These are phyloP conservation scores for Cetoscarus ocellatus DNA, from an alignment of 2,797 vertebrate genomes.

Conservation along the genomic window DNA sequence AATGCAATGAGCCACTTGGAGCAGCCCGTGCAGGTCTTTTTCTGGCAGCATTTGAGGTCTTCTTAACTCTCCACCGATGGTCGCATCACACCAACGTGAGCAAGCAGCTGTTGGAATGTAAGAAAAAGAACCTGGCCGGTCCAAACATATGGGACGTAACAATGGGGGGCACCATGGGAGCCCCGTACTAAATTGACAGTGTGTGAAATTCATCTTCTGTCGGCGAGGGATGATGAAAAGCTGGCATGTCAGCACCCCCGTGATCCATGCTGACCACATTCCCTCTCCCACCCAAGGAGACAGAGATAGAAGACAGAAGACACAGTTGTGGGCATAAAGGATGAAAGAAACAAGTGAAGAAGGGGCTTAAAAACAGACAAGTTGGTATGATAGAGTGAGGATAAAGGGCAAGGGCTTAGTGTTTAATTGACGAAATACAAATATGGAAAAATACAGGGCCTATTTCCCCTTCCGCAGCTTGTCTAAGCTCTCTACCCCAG, in stretches of 20 bases:
- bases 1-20: conserved; percentile 63
- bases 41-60: conserved; percentile 61
- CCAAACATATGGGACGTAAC: conserved; percentile 59
- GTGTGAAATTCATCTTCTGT: conserved; percentile 68
- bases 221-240: conserved; percentile 63
- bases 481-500: conserved; percentile 57
- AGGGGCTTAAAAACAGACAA: conserved; percentile 18
- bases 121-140: conserved; percentile 31
- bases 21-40: conserved; percentile 61
- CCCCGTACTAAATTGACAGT: conserved; percentile 63
- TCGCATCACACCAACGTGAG: conserved; percentile 29
- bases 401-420: conserved; percentile 16
- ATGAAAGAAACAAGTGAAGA: conserved; percentile 27
- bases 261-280: conserved; percentile 51
- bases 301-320: conserved; percentile 20
- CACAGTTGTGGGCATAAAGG: neutral
- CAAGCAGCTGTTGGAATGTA: conserved; percentile 23
- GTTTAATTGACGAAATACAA: conserved; percentile 52
- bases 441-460: conserved; percentile 30
- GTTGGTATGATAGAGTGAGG: conserved; percentile 18
- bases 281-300: conserved; percentile 58
- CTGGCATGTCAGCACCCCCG: conserved; percentile 64
- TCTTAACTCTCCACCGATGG: conserved; percentile 65
- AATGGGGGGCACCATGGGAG: conserved; percentile 32
- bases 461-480: conserved; percentile 59